These are phyloP conservation scores for Pholis gunnellus DNA, from an alignment of 2,113 vertebrate genomes.

Conservation along the genomic window DNA sequence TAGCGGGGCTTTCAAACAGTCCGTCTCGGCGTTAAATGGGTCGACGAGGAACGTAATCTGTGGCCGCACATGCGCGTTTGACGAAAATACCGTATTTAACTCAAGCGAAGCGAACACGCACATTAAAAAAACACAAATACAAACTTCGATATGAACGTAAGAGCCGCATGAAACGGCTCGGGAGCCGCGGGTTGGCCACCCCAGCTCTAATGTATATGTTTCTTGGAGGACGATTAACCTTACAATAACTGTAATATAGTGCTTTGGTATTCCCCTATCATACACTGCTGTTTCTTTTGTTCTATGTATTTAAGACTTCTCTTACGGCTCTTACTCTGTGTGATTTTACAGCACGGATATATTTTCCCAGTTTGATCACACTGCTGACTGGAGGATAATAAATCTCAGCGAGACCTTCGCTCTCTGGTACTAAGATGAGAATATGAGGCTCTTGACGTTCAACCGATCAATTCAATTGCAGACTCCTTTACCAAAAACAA, in stretches of 20 bases:
- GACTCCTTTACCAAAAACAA: background rate
- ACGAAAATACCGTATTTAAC: no score
- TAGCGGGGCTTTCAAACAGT: no score
- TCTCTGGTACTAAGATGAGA: background rate
- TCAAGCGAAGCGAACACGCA: no score
- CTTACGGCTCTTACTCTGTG: background rate
- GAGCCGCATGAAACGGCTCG: no score
- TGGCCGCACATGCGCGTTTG: no score
- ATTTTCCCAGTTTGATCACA: background rate
- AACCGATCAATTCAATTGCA: background rate
- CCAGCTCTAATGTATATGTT: background rate
- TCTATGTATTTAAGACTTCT: background rate
- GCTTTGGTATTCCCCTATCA: background rate
- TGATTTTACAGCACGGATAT: background rate
- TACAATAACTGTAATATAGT: background rate
- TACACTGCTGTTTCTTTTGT: background rate
- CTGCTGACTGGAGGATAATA: background rate
- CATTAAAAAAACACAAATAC: no score
- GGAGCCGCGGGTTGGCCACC: no score
- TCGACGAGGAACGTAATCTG: no score
- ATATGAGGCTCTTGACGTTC: no score
- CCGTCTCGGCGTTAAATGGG: no score
- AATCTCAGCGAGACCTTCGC: background rate
- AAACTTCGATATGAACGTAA: no score
- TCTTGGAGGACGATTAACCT: background rate